These are phyloP conservation scores for Epinephelus malabaricus DNA, from an alignment of 2,797 vertebrate genomes.

Conservation along the genomic window DNA sequence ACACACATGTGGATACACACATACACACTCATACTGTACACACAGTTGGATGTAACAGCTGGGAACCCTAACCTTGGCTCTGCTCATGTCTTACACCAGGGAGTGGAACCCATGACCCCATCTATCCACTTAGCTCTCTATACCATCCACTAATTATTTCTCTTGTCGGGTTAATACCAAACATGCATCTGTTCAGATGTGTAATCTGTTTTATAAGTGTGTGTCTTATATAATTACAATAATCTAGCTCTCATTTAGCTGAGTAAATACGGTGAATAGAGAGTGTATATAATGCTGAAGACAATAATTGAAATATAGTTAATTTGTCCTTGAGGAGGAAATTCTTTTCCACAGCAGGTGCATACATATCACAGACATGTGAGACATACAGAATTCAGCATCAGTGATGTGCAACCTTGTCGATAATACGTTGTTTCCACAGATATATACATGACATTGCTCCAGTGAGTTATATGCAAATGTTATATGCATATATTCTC, in stretches of 20 bases:
- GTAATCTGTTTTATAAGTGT: conserved; percentile 18
- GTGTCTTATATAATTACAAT: conserved; percentile 6
- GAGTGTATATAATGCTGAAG: background rate
- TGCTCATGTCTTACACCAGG: conserved; percentile 22
- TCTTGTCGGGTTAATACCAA: conserved; percentile 19
- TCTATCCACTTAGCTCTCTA: conserved; percentile 7
- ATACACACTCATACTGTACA: background rate
- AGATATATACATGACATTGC: background rate
- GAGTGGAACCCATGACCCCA: conserved; percentile 24
- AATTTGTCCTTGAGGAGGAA: too few relatives aligned
- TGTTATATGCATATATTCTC: background rate
- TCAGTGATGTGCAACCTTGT: background rate
- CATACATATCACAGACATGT: too few relatives aligned
- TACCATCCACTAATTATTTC: conserved; percentile 27
- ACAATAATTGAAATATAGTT: background rate
- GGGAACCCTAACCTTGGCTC: conserved; percentile 41
- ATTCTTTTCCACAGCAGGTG: too few relatives aligned
- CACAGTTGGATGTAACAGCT: conserved; percentile 49
- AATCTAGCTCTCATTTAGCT: conserved; percentile 4
- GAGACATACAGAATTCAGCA: background rate
- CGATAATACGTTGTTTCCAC: background rate
- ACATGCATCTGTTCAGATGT: conserved; percentile 25
- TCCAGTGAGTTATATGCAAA: background rate
- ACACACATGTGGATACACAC: background rate
- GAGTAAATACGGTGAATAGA: background rate